Conservation (phyloP, 2,888 invertebrate species). For the Nematopogon swammerdamellus region DNA sequence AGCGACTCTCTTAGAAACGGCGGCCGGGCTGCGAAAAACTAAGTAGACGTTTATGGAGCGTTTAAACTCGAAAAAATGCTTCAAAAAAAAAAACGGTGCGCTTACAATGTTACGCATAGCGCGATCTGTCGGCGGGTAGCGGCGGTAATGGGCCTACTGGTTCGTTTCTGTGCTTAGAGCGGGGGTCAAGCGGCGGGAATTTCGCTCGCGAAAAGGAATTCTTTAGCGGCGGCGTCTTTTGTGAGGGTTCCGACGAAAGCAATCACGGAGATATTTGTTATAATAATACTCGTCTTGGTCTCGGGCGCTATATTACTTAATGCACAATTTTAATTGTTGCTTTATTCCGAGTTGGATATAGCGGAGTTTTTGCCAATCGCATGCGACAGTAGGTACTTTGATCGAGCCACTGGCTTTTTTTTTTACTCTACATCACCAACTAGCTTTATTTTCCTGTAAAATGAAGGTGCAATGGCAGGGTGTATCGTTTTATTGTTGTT, state of each 20-base stretch:
- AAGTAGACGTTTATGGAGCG: slow-evolving; percentile 44
- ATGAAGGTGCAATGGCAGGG: too few species aligned
- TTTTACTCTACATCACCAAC: too few species aligned
- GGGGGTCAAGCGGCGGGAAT: slow-evolving; percentile 43
- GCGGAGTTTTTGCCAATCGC: background rate
- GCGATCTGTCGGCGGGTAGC: background rate
- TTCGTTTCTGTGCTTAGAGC: background rate
- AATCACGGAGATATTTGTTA: slow-evolving; percentile 55
- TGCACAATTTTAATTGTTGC: slow-evolving; percentile 46
- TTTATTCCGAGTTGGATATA: background rate
- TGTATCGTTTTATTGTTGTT: too few species aligned
- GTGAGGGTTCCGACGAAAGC: slow-evolving; percentile 51
- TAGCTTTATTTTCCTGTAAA: too few species aligned
- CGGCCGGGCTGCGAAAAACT: slow-evolving; percentile 41
- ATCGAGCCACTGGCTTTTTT: too few species aligned
- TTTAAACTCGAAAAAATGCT: slow-evolving; percentile 38
- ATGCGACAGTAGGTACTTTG: too few species aligned
- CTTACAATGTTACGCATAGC: slow-evolving; percentile 15
- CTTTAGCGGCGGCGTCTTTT: slow-evolving; percentile 38
- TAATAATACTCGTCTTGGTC: slow-evolving; percentile 54
- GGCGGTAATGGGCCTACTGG: background rate
- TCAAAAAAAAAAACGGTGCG: slow-evolving; percentile 36
- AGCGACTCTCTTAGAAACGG: background rate
- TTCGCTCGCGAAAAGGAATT: slow-evolving; percentile 29
- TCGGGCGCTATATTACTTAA: slow-evolving; percentile 41